Evolutionary conservation across 2,113 vertebrate species (phyloP).

Genomic region (Pimephales promelas): DNA sequence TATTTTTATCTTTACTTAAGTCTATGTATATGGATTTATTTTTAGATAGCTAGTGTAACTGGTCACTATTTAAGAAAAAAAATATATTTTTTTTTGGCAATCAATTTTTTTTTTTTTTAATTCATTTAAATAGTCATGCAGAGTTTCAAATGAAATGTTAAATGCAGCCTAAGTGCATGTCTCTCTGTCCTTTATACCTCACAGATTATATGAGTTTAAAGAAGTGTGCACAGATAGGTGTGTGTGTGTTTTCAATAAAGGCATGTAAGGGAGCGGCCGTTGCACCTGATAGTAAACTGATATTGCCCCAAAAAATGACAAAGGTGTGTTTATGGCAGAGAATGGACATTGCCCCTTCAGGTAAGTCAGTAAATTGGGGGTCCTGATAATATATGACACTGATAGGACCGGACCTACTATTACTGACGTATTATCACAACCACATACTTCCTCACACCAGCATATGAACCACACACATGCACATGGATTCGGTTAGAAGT

Average conservation of each 20-base stretch:
- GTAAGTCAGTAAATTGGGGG: neutral
- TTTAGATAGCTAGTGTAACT: no score
- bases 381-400: neutral
- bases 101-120: no score
- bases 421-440: neutral
- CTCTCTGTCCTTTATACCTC: neutral
- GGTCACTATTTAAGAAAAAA: no score
- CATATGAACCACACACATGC: neutral
- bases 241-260: neutral
- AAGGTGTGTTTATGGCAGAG: constrained; percentile 21
- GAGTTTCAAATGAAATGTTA: neutral
- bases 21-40: no score
- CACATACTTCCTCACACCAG: neutral
- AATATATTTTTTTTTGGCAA: no score
- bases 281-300: constrained; percentile 14
- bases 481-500: neutral
- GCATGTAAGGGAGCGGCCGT: neutral
- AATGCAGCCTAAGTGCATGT: neutral
- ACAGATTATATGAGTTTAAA: neutral
- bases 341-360: constrained; percentile 20
- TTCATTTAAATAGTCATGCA: no score
- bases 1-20: no score
- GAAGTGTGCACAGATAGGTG: neutral
- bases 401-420: neutral
- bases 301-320: neutral